Evolutionary conservation across 2,888 invertebrate species (phyloP).

Genomic region (Zygaena filipendulae): DNA sequence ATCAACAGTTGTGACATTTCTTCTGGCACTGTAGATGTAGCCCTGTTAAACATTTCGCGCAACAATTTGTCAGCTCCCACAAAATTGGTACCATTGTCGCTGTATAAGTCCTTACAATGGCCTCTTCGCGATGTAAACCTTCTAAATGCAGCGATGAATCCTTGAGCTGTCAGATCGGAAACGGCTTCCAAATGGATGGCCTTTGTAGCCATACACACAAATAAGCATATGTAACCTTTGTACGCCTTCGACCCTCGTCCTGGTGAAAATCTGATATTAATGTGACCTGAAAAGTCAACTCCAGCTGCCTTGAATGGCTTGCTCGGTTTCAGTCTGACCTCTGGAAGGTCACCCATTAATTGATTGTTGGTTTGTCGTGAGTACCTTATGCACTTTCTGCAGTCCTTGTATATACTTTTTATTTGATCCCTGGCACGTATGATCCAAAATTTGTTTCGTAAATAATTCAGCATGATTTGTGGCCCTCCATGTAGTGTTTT

Average conservation of each 20-base stretch:
- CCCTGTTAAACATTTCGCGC: too few relatives aligned
- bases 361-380: constrained; percentile 3
- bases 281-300: constrained; percentile 17
- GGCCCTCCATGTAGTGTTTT: constrained; percentile 20
- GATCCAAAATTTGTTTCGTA: constrained; percentile 19
- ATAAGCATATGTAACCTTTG: constrained; percentile 18
- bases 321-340: constrained; percentile 15
- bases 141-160: constrained; percentile 16
- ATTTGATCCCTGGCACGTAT: constrained; percentile 7
- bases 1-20: too few relatives aligned
- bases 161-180: constrained; percentile 18
- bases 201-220: constrained; percentile 16
- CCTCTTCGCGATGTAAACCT: too few relatives aligned
- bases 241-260: constrained; percentile 15
- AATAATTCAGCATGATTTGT: constrained; percentile 16
- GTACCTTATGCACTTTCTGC: constrained; percentile 13
- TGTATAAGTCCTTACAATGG: too few relatives aligned
- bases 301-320: constrained; percentile 16
- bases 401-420: constrained; percentile 9
- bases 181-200: constrained; percentile 18
- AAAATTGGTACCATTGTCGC: too few relatives aligned
- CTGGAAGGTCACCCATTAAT: constrained; percentile 17
- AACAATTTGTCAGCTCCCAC: too few relatives aligned
- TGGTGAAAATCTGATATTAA: constrained; percentile 16
- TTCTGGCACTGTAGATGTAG: too few relatives aligned